Evolutionary conservation across 2,888 invertebrate species (phyloP), one percentile per base, ranked within the genome.

Genomic region (Antheraea assamensis): DNA sequence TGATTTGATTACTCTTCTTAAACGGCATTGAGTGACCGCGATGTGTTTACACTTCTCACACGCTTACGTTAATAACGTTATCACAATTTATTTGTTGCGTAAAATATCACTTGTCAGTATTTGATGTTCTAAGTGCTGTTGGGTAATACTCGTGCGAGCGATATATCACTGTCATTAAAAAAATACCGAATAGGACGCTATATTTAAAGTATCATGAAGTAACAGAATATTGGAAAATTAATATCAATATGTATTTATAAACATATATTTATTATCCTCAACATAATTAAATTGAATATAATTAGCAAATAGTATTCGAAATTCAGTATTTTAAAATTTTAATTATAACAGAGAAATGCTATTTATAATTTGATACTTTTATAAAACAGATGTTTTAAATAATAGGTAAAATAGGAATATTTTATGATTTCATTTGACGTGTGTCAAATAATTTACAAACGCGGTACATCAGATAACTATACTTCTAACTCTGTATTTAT

Each of bases 1-100:
- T 90, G 85, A 87, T 91, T 91, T 92, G 92, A 92, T 92, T 92
- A 89, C 88, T 88, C 87, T 88, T 86, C 85, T 80, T 88, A 91
- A 91, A 89, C 85, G 78, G 80, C 79, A 73, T 71, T 77, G 77
- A 85, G 83, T 81, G 81, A 85, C 85, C 85, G 79, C 83, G 79
- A 81, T 82, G 84, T 83, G 81, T 85, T 87, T 87, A 89, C 85
- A 87, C 83, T 84, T 85, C 86, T 81, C 80, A 79, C 83, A 82
- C 58, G 83, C 82, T 83, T 83, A 86, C 81, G 83, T 81, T 86
- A 88, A 82, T 83, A 83, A 86, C 81, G 83, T 81, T 86, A 88
- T 87, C 83, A 86, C 85, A 83, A 84, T 88, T 88, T 88, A 83
- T 85, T 85, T 85, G 77, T 81, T 74, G 78, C 77, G 78, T 86